These are phyloP conservation scores for Parthenolecanium corni DNA, from an alignment of 2,888 invertebrate species.

Conservation along the genomic window DNA sequence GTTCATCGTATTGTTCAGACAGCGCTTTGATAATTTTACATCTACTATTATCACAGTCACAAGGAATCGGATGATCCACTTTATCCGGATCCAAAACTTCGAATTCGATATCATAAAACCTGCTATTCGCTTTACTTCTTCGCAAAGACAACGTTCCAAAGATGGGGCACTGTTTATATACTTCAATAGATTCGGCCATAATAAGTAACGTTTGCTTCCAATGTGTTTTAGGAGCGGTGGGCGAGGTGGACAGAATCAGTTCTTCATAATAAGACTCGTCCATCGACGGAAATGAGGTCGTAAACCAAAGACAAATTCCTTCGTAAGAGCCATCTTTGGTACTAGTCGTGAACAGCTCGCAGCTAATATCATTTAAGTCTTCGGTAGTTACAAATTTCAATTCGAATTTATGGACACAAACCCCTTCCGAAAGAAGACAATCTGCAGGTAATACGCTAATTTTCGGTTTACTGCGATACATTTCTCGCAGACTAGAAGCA, in stretches of 20 bases:
- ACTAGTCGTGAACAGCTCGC: slow-evolving; percentile 50
- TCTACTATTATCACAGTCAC: slow-evolving; percentile 62
- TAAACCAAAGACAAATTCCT: slow-evolving; percentile 66
- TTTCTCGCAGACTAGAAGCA: slow-evolving; percentile 48
- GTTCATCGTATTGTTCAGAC: slow-evolving; percentile 43
- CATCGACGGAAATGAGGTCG: slow-evolving; percentile 53
- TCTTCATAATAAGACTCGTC: slow-evolving; percentile 28
- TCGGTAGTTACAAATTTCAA: slow-evolving; percentile 48
- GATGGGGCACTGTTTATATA: slow-evolving; percentile 52
- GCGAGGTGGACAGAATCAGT: slow-evolving; percentile 47
- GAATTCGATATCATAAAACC: slow-evolving; percentile 57
- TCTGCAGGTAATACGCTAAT: slow-evolving; percentile 46
- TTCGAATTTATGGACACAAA: slow-evolving; percentile 55
- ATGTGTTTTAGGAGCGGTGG: slow-evolving; percentile 48
- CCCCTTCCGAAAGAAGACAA: slow-evolving; percentile 50
- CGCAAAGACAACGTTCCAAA: slow-evolving; percentile 55
- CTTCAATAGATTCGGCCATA: slow-evolving; percentile 51
- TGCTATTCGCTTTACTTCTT: slow-evolving; percentile 42
- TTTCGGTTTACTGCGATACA: slow-evolving; percentile 55
- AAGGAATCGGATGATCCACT: slow-evolving; percentile 64
- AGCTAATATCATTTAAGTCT: slow-evolving; percentile 50
- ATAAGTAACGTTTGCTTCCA: slow-evolving; percentile 68
- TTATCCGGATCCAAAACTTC: slow-evolving; percentile 55
- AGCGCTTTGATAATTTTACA: slow-evolving; percentile 59
- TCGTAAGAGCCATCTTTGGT: slow-evolving; percentile 46